A percentile compares a stretch with the other conserved stretches of the same genome.
Conservation (phyloP, 2,113 vertebrate genomes). For the Melanerpes aurifrons region DNA sequence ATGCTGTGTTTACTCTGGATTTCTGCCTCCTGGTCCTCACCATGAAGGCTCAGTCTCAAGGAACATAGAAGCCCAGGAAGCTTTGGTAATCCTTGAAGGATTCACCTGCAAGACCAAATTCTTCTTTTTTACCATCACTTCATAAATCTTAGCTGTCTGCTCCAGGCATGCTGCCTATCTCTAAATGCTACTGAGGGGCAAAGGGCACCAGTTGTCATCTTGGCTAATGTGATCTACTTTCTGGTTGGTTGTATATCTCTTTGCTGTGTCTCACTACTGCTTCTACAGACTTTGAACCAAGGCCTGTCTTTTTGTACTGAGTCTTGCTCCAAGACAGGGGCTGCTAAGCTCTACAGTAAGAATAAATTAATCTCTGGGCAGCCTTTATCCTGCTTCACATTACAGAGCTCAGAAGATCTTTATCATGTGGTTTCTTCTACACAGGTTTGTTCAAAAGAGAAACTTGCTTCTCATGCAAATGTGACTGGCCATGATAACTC, state of each 20-base stretch:
- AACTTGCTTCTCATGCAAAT: not conserved
- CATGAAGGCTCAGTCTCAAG: not conserved
- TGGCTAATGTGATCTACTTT: rapidly evolving
- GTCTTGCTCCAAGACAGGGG: not conserved
- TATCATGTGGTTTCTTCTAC: not conserved
- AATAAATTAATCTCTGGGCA: not conserved
- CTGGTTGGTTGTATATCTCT: not conserved
- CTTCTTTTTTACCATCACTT: not conserved
- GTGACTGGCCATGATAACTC: not conserved
- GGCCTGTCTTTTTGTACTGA: not conserved
- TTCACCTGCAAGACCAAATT: not conserved
- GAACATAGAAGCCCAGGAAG: not conserved
- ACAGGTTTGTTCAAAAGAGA: not conserved
- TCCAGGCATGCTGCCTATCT: not conserved
- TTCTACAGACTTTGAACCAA: not conserved
- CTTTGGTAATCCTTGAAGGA: not conserved
- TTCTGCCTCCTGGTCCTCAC: not conserved
- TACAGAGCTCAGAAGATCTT: not conserved
- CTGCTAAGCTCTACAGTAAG: not conserved
- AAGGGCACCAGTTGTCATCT: not conserved
- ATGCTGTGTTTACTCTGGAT: not conserved
- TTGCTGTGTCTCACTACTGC: not conserved
- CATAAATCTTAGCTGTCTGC: not conserved
- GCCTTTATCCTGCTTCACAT: not conserved
- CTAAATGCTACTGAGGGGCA: not conserved